phyloP scores from a whole-genome alignment of 2,888 invertebrate genomes.

The Drosophila anomalipes region DNA sequence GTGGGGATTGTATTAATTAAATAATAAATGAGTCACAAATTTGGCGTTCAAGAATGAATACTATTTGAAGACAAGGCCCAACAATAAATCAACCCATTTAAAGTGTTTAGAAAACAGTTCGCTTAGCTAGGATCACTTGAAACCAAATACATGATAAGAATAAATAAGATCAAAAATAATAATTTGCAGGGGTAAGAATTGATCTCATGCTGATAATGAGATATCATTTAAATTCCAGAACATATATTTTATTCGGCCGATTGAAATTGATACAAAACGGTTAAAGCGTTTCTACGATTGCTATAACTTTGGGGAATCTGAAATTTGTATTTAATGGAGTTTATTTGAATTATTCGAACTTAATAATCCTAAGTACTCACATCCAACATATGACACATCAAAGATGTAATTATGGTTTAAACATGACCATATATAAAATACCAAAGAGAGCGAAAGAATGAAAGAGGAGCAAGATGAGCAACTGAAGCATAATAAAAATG shows the following conservation, averaged over 20 bases:
- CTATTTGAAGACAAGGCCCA: neutral
- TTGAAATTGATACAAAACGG: too few relatives aligned
- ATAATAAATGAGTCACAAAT: neutral
- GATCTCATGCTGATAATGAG: neutral
- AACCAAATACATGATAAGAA: neutral
- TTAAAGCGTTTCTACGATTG: too few relatives aligned
- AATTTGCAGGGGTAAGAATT: neutral
- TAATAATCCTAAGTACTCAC: neutral
- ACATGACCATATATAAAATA: neutral
- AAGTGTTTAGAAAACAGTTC: too few relatives aligned
- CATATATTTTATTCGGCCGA: too few relatives aligned
- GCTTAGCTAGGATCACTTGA: neutral
- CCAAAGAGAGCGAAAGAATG: neutral
- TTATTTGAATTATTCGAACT: neutral
- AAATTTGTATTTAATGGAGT: neutral
- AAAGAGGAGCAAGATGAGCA: neutral
- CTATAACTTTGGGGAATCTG: neutral
- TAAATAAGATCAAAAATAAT: neutral
- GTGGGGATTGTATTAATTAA: neutral
- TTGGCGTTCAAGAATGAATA: neutral
- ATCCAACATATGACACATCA: neutral
- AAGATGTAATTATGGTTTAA: conserved; percentile 11
- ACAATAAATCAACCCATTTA: neutral
- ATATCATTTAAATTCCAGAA: too few relatives aligned
- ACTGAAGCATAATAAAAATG: neutral